phyloP scores from a whole-genome alignment of 1,140 invertebrate species.

The Drosophila punjabiensis region DNA sequence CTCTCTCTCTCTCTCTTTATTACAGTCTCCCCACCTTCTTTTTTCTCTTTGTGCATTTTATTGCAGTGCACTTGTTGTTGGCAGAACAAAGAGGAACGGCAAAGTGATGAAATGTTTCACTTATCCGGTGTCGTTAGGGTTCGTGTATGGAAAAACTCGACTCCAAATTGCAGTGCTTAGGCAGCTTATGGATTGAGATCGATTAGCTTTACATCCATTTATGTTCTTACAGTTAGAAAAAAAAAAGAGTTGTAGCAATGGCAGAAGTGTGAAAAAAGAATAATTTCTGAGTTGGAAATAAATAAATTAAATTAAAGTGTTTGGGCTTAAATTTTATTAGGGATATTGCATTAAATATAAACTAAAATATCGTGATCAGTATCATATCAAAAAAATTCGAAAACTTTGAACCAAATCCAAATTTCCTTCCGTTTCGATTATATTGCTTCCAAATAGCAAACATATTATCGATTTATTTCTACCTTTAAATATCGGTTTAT shows the following conservation, averaged over 20 bases:
- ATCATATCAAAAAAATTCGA: no score
- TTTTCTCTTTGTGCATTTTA: slow-evolving; percentile 28
- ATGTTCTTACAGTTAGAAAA: slow-evolving; percentile 1
- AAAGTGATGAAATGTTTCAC: slow-evolving; percentile 46
- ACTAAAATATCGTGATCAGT: no score
- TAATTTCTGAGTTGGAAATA: background rate
- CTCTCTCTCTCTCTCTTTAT: background rate
- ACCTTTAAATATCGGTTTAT: no score
- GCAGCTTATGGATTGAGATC: slow-evolving; percentile 31
- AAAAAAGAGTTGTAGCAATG: background rate
- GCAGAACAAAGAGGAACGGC: slow-evolving; percentile 31
- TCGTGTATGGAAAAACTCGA: slow-evolving; percentile 22
- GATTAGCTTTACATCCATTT: slow-evolving; percentile 24
- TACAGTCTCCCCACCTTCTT: background rate
- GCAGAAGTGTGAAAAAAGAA: background rate
- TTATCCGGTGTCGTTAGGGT: slow-evolving; percentile 44
- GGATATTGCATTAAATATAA: background rate
- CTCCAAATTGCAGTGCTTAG: slow-evolving; percentile 26
- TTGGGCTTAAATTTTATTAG: background rate
- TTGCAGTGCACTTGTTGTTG: slow-evolving; percentile 36
- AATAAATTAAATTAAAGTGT: no score
- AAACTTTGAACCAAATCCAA: no score
- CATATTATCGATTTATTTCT: no score
- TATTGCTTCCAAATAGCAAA: no score
- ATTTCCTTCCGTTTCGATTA: no score